These are phyloP conservation scores for Aleiodes testaceus DNA, from an alignment of 2,888 invertebrate species.

Conservation along the genomic window DNA sequence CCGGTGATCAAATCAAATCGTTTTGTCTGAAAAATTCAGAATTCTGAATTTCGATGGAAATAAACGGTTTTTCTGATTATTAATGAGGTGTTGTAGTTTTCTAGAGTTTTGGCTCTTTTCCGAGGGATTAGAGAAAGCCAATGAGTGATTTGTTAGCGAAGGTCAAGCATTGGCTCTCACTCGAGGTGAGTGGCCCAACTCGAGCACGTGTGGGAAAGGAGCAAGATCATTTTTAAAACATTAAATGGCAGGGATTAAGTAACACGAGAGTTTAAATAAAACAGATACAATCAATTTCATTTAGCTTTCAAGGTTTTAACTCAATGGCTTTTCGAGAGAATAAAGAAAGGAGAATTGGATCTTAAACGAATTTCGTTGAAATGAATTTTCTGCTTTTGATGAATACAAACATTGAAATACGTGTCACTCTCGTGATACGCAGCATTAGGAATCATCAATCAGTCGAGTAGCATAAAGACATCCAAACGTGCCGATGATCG, in stretches of 20 bases:
- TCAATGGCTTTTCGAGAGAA: background rate
- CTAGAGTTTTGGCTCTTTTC: no score
- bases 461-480: no score
- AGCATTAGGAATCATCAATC: no score
- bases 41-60: no score
- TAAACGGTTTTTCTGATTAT: background rate
- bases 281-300: conserved; percentile 1
- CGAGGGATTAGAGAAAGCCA: conserved; percentile 10
- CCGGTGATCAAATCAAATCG: no score
- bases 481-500: no score
- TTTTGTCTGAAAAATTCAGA: no score
- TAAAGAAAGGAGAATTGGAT: no score
- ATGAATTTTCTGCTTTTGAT: no score
- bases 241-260: conserved; percentile 6
- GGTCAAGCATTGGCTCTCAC: conserved; percentile 22
- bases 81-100: background rate
- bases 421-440: no score
- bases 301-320: background rate
- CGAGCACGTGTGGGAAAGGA: conserved; percentile 30
- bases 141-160: conserved; percentile 28
- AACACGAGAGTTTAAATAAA: background rate
- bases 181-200: conserved; percentile 29
- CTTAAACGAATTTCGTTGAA: no score
- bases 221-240: background rate
- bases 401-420: no score